These are phyloP conservation scores for Rhinoraja longicauda DNA, from an alignment of 2,797 vertebrate species.

Conservation along the genomic window DNA sequence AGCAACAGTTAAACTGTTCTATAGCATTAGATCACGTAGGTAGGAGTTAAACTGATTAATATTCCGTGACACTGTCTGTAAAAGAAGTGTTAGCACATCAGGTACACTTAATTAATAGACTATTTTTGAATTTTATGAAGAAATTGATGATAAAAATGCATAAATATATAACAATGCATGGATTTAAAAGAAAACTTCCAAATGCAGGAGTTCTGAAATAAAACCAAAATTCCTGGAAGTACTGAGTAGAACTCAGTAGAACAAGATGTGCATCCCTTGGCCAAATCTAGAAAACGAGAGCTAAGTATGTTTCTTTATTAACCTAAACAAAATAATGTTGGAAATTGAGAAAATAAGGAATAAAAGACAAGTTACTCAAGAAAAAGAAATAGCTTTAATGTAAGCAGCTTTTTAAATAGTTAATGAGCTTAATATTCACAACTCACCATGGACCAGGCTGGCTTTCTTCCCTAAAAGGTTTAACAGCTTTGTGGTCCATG, in stretches of 20 bases:
- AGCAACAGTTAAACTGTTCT: not conserved
- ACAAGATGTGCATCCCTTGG: not conserved
- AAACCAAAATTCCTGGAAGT: not conserved
- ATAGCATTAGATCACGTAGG: not conserved
- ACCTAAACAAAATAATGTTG: not conserved
- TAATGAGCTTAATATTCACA: not conserved
- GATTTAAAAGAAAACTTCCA: not conserved
- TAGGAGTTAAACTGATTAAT: not conserved
- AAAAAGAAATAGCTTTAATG: not conserved
- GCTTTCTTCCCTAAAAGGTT: too few species aligned
- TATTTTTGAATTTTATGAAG: not conserved
- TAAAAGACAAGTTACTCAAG: not conserved
- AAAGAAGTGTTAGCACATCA: not conserved
- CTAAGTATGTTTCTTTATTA: not conserved
- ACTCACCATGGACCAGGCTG: too few species aligned
- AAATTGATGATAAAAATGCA: not conserved
- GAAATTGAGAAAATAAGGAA: not conserved
- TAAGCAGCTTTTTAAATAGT: not conserved
- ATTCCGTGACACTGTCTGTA: not conserved
- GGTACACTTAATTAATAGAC: not conserved
- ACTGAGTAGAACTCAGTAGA: not conserved
- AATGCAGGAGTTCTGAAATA: conserved; percentile 26
- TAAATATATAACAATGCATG: not conserved
- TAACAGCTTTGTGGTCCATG: too few species aligned
- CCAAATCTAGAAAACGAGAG: not conserved